These are phyloP conservation scores for Oryzias curvinotus DNA, from an alignment of 2,113 vertebrate species.

Conservation along the genomic window DNA sequence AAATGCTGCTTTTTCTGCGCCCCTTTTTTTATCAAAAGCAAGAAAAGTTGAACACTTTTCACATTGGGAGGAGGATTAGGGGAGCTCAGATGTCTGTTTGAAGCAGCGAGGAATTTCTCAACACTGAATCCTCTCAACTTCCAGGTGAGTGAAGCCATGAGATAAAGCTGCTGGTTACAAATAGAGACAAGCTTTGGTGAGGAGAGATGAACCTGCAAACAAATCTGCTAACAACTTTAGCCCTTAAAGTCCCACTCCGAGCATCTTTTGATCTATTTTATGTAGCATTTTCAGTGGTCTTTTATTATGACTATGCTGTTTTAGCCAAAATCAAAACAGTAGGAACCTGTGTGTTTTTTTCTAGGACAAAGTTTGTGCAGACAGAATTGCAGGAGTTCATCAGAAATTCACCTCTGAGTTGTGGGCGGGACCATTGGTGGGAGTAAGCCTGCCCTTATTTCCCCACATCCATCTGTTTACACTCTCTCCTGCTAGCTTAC, in stretches of 20 bases:
- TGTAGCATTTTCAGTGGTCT: too few species aligned
- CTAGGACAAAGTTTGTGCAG: too few species aligned
- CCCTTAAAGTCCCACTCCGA: slow-evolving; percentile 11
- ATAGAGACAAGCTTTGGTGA: slow-evolving; percentile 42
- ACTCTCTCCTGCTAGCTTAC: too few species aligned
- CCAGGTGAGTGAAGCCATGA: slow-evolving; percentile 11
- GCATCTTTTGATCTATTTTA: too few species aligned
- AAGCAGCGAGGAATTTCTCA: slow-evolving; percentile 31
- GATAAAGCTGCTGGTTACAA: slow-evolving; percentile 49
- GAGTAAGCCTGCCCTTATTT: too few species aligned
- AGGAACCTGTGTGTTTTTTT: too few species aligned
- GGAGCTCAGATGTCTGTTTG: slow-evolving; percentile 52
- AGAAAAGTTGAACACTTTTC: slow-evolving; percentile 26
- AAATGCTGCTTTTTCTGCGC: slow-evolving; percentile 15
- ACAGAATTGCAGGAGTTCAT: too few species aligned
- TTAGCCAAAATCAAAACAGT: too few species aligned
- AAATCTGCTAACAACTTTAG: slow-evolving; percentile 61
- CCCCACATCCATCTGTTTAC: too few species aligned
- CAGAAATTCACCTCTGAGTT: too few species aligned
- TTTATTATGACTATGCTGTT: too few species aligned
- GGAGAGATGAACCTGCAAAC: slow-evolving; percentile 51
- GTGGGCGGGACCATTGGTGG: too few species aligned
- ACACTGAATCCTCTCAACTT: slow-evolving; percentile 24
- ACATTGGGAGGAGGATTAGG: slow-evolving; percentile 38
- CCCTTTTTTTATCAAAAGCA: slow-evolving; percentile 10